These are phyloP conservation scores for Riptortus pedestris DNA, from an alignment of 1,140 invertebrate genomes.

Conservation along the genomic window DNA sequence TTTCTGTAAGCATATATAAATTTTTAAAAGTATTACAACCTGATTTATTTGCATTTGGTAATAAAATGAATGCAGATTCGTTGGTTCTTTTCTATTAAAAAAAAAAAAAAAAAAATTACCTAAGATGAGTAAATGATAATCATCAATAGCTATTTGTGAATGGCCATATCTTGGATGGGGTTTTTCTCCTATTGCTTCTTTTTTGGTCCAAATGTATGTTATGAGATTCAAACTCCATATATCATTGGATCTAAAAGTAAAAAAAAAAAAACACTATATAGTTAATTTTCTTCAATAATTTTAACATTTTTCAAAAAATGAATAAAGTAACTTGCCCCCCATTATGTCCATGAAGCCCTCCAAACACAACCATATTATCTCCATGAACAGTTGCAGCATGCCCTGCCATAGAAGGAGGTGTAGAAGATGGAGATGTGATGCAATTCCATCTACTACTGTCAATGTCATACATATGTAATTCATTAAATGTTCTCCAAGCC, in stretches of 20 bases:
- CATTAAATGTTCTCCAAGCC: constrained; percentile 75
- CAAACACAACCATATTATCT: constrained; percentile 85
- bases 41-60: too few species aligned
- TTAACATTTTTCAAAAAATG: neutral
- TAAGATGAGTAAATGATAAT: constrained; percentile 58
- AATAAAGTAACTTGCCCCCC: constrained; percentile 23
- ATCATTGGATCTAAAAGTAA: constrained; percentile 61
- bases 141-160: constrained; percentile 46
- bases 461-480: constrained; percentile 83
- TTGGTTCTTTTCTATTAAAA: constrained; percentile 1
- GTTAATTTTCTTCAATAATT: too few species aligned
- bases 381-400: constrained; percentile 85
- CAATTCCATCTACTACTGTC: constrained; percentile 72
- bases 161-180: constrained; percentile 75
- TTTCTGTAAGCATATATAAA: neutral
- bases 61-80: neutral
- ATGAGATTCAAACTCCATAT: constrained; percentile 79
- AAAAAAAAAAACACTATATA: neutral
- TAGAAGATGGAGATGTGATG: constrained; percentile 49
- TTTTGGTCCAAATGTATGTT: constrained; percentile 65
- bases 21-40: neutral
- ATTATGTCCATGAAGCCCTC: constrained; percentile 49
- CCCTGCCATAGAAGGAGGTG: constrained; percentile 71
- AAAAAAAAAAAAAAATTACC: constrained; percentile 38
- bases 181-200: constrained; percentile 51